A percentile compares a stretch with the other conserved stretches of the same genome.
phyloP scores from a whole-genome alignment of 2,797 vertebrate genomes.

The Antennarius maculatus region DNA sequence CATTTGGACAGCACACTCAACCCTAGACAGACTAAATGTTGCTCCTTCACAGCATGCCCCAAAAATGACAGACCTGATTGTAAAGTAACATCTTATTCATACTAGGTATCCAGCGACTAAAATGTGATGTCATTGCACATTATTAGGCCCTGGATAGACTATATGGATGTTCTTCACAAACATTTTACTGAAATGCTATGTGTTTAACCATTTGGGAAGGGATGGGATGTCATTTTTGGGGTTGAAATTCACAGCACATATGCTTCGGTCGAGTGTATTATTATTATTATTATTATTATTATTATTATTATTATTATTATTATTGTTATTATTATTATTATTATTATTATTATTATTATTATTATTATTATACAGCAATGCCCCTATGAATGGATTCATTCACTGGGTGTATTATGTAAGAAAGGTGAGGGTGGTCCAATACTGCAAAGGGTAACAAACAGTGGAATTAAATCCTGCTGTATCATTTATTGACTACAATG shows the following conservation, averaged over 20 bases:
- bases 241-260: constrained; percentile 59
- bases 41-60: constrained; percentile 61
- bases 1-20: constrained; percentile 61
- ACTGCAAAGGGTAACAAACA: constrained; percentile 63
- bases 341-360: too few relatives aligned
- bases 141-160: constrained; percentile 72
- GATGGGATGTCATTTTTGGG: constrained; percentile 78
- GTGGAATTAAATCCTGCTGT: constrained; percentile 69
- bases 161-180: constrained; percentile 55
- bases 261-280: constrained; percentile 36
- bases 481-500: constrained; percentile 55
- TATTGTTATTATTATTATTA: too few relatives aligned
- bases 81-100: constrained; percentile 62
- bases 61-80: constrained; percentile 77
- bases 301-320: too few relatives aligned
- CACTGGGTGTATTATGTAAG: constrained; percentile 62
- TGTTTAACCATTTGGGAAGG: constrained; percentile 24
- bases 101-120: constrained; percentile 72
- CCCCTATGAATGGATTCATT: constrained; percentile 64
- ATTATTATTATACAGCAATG: constrained; percentile 22
- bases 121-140: constrained; percentile 63
- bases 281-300: not conserved
- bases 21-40: constrained; percentile 66
- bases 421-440: constrained; percentile 67
- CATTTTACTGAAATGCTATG: constrained; percentile 30